phyloP scores from a whole-genome alignment of 2,113 vertebrate genomes.

The Nerophis lumbriciformis region DNA sequence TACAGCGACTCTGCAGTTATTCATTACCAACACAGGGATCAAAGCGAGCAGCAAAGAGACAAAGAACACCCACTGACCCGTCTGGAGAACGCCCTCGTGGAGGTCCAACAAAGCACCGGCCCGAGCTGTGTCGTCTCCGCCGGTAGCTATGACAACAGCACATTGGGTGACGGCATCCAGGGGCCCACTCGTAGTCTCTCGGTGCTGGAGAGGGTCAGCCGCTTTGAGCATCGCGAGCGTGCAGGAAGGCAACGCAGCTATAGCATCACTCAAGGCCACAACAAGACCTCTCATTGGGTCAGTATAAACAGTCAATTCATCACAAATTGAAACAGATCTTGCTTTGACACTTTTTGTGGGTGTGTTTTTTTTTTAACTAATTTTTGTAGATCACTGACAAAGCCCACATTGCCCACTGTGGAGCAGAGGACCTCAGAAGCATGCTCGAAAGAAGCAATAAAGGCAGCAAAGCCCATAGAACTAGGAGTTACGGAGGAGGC shows the following conservation, averaged over 20 bases:
- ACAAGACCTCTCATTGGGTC: slow-evolving; percentile 40
- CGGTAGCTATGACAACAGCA: slow-evolving; percentile 40
- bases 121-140: slow-evolving; percentile 32
- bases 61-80: slow-evolving; percentile 64
- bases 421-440: slow-evolving; percentile 67
- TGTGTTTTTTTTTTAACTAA: slow-evolving; percentile 13
- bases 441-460: slow-evolving; percentile 54
- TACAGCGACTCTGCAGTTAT: slow-evolving; percentile 43
- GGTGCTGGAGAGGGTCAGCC: slow-evolving; percentile 86
- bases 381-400: slow-evolving; percentile 35
- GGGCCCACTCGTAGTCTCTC: slow-evolving; percentile 68
- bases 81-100: slow-evolving; percentile 67
- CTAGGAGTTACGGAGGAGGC: slow-evolving; percentile 51
- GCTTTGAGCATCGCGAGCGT: slow-evolving; percentile 82
- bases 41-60: slow-evolving; percentile 32
- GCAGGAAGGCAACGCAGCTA: slow-evolving; percentile 62
- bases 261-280: slow-evolving; percentile 24
- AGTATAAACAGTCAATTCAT: background rate
- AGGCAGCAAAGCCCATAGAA: slow-evolving; percentile 42
- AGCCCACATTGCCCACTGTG: slow-evolving; percentile 39
- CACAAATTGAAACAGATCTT: background rate
- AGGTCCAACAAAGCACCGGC: slow-evolving; percentile 58
- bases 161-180: slow-evolving; percentile 36
- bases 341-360: background rate
- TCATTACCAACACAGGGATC: slow-evolving; percentile 31